A percentile compares a stretch with the other conserved stretches of the same genome.
Evolutionary conservation across 1,140 invertebrate species (phyloP).

Genomic region (Heliconius melpomene): DNA sequence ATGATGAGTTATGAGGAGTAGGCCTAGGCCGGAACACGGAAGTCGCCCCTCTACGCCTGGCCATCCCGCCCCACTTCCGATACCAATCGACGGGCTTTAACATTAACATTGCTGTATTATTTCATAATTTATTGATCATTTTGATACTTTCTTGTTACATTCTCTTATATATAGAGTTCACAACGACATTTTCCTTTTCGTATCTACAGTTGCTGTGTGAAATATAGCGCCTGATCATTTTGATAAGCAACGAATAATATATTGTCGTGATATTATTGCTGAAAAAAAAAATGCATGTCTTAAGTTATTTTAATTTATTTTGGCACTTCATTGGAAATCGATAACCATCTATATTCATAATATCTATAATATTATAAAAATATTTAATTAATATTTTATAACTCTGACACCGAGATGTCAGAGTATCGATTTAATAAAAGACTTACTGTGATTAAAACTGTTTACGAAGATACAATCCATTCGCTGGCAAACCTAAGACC

Average conservation of each 20-base stretch:
- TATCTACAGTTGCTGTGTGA: background rate
- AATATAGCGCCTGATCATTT: constrained; percentile 19
- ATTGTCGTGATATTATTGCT: background rate
- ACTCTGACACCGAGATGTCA: background rate
- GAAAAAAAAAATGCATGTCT: background rate
- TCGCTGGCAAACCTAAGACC: constrained; percentile 33
- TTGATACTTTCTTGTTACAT: constrained; percentile 2
- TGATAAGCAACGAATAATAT: background rate
- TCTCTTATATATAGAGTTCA: constrained; percentile 10
- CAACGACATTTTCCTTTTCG: background rate
- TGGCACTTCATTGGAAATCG: no score
- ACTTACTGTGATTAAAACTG: background rate
- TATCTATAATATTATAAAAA: no score
- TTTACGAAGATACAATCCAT: constrained; percentile 19
- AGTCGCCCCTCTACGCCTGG: constrained; percentile 65
- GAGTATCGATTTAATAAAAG: background rate
- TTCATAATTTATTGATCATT: constrained; percentile 71
- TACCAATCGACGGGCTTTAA: constrained; percentile 69
- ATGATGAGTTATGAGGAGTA: constrained; percentile 75
- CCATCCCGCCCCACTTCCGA: constrained; percentile 71
- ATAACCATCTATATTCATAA: no score
- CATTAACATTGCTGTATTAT: constrained; percentile 55
- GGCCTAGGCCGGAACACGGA: constrained; percentile 64
- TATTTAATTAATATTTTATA: no score
- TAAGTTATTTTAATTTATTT: background rate